Evolutionary conservation across 2,888 invertebrate genomes (phyloP).

Genomic region (Troilus luridus): DNA sequence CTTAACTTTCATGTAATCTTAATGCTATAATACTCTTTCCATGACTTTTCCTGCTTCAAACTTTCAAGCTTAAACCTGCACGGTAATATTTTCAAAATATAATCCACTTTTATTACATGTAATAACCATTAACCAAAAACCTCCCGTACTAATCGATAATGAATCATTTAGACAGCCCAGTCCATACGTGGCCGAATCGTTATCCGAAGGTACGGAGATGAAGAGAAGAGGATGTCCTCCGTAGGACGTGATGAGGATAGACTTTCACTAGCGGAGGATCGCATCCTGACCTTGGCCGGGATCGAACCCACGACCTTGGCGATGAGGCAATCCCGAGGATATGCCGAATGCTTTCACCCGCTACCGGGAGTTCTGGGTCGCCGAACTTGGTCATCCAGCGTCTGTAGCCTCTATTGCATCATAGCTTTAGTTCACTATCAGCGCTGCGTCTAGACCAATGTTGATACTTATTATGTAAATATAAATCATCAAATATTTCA

Average conservation of each 20-base stretch:
- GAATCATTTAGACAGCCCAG: background rate
- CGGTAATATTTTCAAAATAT: background rate
- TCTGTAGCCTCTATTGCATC: background rate
- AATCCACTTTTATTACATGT: background rate
- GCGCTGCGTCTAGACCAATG: background rate
- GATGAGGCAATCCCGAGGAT: conserved; percentile 16
- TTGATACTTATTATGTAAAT: too few relatives aligned
- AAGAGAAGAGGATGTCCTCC: conserved; percentile 10
- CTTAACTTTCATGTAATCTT: too few relatives aligned
- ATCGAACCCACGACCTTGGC: conserved; percentile 21
- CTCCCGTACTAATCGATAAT: background rate
- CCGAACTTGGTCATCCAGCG: conserved; percentile 35
- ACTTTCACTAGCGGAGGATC: conserved; percentile 19
- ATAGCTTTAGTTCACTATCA: background rate
- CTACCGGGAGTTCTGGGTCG: conserved; percentile 21
- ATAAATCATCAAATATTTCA: too few relatives aligned
- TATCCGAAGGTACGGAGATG: background rate
- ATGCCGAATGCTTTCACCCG: conserved; percentile 29
- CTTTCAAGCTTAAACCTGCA: background rate
- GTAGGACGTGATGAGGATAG: background rate
- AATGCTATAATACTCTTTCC: too few relatives aligned
- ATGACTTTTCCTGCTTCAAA: background rate
- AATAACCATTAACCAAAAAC: background rate
- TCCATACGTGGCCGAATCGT: background rate
- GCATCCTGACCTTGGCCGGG: conserved; percentile 26